Evolutionary conservation across 2,888 invertebrate genomes (phyloP).

Genomic region (Acleris emargana): DNA sequence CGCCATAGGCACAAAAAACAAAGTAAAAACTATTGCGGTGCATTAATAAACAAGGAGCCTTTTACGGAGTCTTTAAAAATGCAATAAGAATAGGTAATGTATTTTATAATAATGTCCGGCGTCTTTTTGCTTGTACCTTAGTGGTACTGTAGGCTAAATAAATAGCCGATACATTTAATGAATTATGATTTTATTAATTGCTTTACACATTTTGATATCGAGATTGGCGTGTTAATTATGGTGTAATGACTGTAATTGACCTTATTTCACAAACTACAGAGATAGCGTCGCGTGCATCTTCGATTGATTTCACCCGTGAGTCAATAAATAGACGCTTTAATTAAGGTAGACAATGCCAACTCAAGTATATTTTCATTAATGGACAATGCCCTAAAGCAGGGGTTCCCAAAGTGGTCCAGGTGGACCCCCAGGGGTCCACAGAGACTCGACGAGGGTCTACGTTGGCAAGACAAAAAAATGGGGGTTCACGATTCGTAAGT

Average conservation of each 20-base stretch:
- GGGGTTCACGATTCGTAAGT: too few relatives aligned
- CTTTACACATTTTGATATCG: conserved; percentile 2
- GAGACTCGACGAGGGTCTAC: too few relatives aligned
- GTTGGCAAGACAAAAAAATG: too few relatives aligned
- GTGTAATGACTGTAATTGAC: conserved; percentile 21
- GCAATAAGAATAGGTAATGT: too few relatives aligned
- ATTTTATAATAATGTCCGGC: too few relatives aligned
- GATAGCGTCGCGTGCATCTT: conserved; percentile 8
- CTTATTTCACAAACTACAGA: conserved; percentile 7
- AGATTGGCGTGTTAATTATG: conserved; percentile 2
- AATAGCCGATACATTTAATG: neutral
- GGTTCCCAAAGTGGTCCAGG: too few relatives aligned
- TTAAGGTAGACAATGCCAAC: neutral
- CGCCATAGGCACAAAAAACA: too few relatives aligned
- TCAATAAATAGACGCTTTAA: conserved; percentile 2
- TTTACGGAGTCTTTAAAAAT: too few relatives aligned
- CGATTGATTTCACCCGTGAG: conserved; percentile 2
- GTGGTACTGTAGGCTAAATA: neutral
- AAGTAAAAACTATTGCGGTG: too few relatives aligned
- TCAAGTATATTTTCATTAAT: conserved; percentile 1
- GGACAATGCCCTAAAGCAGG: conserved; percentile 2
- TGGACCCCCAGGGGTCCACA: too few relatives aligned
- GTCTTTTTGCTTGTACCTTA: neutral
- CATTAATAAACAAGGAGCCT: too few relatives aligned
- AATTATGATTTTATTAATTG: conserved; percentile 4